Percentiles rank a stretch among this genome's conserved stretches.
phyloP scores from a whole-genome alignment of 2,888 invertebrate genomes.

The Andrena bicolor region DNA sequence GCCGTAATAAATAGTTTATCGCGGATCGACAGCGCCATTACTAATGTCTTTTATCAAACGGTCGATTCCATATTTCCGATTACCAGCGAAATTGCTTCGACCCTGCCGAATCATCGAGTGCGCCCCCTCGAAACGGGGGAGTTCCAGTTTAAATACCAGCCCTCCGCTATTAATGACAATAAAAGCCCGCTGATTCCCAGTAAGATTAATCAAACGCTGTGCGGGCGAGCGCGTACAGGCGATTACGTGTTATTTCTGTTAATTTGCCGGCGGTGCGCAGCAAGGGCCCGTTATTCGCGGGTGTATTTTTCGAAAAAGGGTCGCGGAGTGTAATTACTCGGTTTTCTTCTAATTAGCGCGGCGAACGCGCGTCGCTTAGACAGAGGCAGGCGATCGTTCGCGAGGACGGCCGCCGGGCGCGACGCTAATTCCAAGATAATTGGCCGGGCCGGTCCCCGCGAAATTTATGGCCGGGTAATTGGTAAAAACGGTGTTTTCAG shows the following conservation, averaged over 20 bases:
- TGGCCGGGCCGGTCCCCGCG: slow-evolving; percentile 70
- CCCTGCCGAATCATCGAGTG: slow-evolving; percentile 42
- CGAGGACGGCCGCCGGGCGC: slow-evolving; percentile 47
- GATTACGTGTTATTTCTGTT: slow-evolving; percentile 39
- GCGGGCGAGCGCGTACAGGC: neutral
- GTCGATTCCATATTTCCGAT: slow-evolving; percentile 57
- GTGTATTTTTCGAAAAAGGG: slow-evolving; percentile 40
- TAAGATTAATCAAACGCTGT: slow-evolving; percentile 56
- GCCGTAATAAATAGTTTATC: slow-evolving; percentile 61
- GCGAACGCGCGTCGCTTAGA: slow-evolving; percentile 54
- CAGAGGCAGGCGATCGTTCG: slow-evolving; percentile 50
- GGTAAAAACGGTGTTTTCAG: slow-evolving; percentile 74
- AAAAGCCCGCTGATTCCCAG: slow-evolving; percentile 52
- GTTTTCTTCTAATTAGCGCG: slow-evolving; percentile 61
- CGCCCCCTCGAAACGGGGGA: slow-evolving; percentile 17
- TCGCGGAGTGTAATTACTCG: slow-evolving; percentile 53
- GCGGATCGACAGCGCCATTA: slow-evolving; percentile 48
- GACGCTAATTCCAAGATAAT: slow-evolving; percentile 77
- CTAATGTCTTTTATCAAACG: slow-evolving; percentile 57
- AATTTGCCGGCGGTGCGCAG: slow-evolving; percentile 20
- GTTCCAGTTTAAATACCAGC: slow-evolving; percentile 38
- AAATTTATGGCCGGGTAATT: slow-evolving; percentile 78
- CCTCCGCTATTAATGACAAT: slow-evolving; percentile 45
- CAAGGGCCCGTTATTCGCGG: neutral
- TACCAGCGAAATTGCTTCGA: slow-evolving; percentile 41